phyloP scores from a whole-genome alignment of 35 echinoderm and acorn worm species.

The Chiridota heheva region DNA sequence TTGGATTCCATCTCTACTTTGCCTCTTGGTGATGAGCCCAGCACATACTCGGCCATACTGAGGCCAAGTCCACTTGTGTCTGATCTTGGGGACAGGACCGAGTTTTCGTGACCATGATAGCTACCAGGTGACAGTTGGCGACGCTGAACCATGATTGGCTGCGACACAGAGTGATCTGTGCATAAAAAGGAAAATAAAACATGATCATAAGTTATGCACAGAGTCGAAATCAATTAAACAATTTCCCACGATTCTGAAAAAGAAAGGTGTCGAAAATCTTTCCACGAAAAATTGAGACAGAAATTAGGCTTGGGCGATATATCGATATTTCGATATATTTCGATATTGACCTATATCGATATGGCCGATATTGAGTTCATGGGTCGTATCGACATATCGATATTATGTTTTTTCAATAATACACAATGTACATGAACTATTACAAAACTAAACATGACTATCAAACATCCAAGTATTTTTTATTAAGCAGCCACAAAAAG shows the following conservation, averaged over 20 bases:
- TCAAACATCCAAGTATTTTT: too few species aligned
- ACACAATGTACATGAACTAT: background rate
- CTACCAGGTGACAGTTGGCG: slow-evolving; percentile 81
- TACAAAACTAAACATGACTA: too few species aligned
- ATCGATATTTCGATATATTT: too few species aligned
- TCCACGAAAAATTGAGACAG: too few species aligned
- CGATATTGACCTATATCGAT: too few species aligned
- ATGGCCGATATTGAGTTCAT: too few species aligned
- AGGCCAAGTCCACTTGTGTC: slow-evolving; percentile 91
- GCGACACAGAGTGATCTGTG: slow-evolving; percentile 94
- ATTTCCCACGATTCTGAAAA: too few species aligned
- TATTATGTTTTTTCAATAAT: too few species aligned
- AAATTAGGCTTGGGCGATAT: too few species aligned
- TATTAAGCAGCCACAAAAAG: too few species aligned
- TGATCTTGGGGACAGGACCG: slow-evolving; percentile 87
- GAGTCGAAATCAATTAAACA: background rate
- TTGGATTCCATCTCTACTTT: slow-evolving; percentile 60
- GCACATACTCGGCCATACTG: slow-evolving; percentile 93
- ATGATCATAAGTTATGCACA: background rate
- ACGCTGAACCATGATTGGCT: slow-evolving; percentile 95
- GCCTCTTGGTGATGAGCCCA: slow-evolving; percentile 78
- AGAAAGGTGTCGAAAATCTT: too few species aligned
- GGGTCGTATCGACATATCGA: too few species aligned
- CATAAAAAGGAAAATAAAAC: background rate
- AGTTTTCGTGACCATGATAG: slow-evolving; percentile 87